These are phyloP conservation scores for Glaucopsyche alexis DNA, from an alignment of 2,888 invertebrate species.

Conservation along the genomic window DNA sequence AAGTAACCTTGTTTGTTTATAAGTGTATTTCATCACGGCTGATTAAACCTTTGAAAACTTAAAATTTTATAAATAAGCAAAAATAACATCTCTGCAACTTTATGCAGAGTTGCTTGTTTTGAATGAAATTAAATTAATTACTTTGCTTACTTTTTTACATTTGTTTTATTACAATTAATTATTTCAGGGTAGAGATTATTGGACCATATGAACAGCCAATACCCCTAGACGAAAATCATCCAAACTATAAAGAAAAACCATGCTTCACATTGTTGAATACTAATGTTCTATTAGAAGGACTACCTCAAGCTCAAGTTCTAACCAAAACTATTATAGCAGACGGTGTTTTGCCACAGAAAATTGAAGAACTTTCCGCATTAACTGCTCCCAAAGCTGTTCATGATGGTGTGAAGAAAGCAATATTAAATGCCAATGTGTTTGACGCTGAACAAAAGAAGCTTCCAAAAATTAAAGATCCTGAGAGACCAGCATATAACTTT, in stretches of 20 bases:
- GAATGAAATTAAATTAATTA: too few relatives aligned
- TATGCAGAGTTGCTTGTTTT: too few relatives aligned
- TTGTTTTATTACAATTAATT: constrained; percentile 29
- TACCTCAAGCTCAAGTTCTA: constrained; percentile 88
- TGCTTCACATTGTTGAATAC: constrained; percentile 81
- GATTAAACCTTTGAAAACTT: too few relatives aligned
- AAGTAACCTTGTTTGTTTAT: too few relatives aligned
- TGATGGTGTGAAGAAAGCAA: constrained; percentile 81
- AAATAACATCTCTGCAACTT: too few relatives aligned
- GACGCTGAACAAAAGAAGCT: constrained; percentile 90
- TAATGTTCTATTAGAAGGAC: constrained; percentile 85
- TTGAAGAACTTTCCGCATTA: constrained; percentile 74
- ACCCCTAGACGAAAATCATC: constrained; percentile 80
- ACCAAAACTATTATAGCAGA: constrained; percentile 86
- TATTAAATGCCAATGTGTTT: constrained; percentile 83
- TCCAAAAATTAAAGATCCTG: constrained; percentile 85
- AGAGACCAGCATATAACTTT: constrained; percentile 85
- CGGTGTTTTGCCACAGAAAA: constrained; percentile 80
- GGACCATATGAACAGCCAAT: constrained; percentile 64
- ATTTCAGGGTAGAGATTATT: constrained; percentile 63
- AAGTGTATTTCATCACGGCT: too few relatives aligned
- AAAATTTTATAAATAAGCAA: too few relatives aligned
- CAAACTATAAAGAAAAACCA: constrained; percentile 82
- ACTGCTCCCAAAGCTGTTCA: constrained; percentile 76
- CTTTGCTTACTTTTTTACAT: background rate